phyloP scores from a whole-genome alignment of 2,113 vertebrate genomes.

The Tyrannus savana region DNA sequence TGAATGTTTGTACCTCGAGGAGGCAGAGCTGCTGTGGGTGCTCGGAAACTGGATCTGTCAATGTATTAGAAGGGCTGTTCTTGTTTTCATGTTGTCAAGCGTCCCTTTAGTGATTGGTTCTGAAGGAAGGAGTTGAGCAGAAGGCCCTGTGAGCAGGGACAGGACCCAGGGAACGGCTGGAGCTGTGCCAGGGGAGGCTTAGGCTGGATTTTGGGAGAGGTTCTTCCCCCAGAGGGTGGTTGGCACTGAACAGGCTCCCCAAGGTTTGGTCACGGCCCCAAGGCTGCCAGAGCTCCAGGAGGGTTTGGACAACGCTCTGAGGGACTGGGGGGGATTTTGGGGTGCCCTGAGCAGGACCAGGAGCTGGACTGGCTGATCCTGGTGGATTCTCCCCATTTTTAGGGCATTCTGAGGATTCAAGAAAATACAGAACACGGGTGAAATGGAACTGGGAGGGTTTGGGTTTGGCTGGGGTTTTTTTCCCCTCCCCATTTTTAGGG shows the following conservation, averaged over 20 bases:
- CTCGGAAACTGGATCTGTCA: rapidly evolving
- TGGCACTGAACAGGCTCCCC: neutral
- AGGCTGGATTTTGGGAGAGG: neutral
- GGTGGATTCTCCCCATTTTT: too few species aligned
- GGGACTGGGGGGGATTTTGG: neutral
- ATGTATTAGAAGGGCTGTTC: rapidly evolving
- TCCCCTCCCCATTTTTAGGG: neutral
- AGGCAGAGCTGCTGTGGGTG: neutral
- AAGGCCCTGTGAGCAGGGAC: neutral
- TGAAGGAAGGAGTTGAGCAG: neutral
- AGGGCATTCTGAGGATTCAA: neutral
- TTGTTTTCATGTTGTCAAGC: neutral
- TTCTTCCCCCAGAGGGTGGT: neutral
- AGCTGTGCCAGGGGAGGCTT: neutral
- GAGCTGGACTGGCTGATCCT: neutral
- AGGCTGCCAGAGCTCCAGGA: neutral
- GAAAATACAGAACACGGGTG: neutral
- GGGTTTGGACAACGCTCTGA: neutral
- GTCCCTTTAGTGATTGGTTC: neutral
- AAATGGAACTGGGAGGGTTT: neutral
- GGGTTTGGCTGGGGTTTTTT: rapidly evolving
- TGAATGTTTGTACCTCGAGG: neutral
- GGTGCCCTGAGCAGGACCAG: neutral
- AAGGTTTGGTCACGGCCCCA: neutral
- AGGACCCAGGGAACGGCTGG: rapidly evolving